A percentile compares a stretch with the other conserved stretches of the same genome.
phyloP scores from a whole-genome alignment of 2,113 vertebrate species.

The Megaceryle maxima region DNA sequence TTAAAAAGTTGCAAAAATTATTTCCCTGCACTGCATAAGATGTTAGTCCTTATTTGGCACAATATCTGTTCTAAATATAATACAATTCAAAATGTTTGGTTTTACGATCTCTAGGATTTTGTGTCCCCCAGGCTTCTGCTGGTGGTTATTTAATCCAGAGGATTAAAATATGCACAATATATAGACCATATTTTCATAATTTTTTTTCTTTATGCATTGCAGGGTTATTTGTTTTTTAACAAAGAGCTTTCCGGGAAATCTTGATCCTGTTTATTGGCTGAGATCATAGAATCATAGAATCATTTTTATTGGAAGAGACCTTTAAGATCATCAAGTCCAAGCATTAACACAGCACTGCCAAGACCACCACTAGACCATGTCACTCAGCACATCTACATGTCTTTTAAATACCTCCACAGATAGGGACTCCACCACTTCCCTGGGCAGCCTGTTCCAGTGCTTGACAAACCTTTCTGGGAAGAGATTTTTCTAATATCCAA shows the following conservation, averaged over 20 bases:
- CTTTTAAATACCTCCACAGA: not conserved
- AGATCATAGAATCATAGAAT: not conserved
- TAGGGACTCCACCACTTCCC: no score
- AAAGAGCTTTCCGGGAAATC: not conserved
- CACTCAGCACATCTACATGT: not conserved
- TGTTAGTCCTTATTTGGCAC: not conserved
- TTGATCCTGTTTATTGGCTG: not conserved
- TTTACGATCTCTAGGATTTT: not conserved
- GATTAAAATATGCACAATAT: not conserved
- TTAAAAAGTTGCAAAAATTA: not conserved
- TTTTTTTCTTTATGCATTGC: not conserved
- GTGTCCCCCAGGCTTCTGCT: rapidly evolving
- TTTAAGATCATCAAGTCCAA: not conserved
- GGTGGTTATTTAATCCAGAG: not conserved
- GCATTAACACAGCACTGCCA: not conserved
- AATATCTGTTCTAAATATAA: not conserved
- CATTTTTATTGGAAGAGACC: not conserved
- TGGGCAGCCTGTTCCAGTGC: not conserved
- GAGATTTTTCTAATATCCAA: not conserved
- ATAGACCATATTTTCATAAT: not conserved
- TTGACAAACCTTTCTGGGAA: not conserved
- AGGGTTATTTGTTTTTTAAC: not conserved
- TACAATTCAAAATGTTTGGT: not conserved
- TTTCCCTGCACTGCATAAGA: not conserved
- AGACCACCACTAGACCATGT: not conserved